Conservation (phyloP, 2,113 vertebrate genomes). For the Felis chaus region DNA sequence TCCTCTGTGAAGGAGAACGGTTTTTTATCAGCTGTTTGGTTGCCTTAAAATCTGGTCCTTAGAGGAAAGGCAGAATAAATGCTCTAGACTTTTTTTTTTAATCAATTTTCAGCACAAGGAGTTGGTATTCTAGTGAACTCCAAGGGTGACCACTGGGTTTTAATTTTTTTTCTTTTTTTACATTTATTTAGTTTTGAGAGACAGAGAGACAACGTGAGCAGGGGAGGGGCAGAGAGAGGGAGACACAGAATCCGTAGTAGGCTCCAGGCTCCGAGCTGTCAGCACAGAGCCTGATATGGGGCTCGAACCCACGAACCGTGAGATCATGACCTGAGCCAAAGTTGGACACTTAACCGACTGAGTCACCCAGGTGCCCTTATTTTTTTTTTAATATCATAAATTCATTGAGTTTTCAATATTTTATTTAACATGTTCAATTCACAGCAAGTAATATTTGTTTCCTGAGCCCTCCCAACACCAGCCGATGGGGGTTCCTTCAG, state of each 20-base stretch:
- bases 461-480: neutral
- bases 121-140: neutral
- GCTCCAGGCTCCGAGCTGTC: too few relatives aligned
- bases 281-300: too few relatives aligned
- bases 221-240: too few relatives aligned
- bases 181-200: too few relatives aligned
- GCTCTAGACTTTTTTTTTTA: neutral
- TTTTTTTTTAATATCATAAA: neutral
- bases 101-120: neutral
- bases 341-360: too few relatives aligned
- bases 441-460: neutral
- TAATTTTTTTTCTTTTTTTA: neutral
- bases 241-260: too few relatives aligned
- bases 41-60: neutral
- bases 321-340: too few relatives aligned
- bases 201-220: too few relatives aligned
- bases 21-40: neutral
- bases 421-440: neutral
- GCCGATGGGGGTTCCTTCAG: neutral
- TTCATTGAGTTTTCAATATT: neutral
- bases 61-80: neutral
- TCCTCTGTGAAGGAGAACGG: neutral
- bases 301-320: too few relatives aligned
- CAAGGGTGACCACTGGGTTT: neutral
- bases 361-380: too few relatives aligned